These are phyloP conservation scores for Drosophila funebris DNA, from an alignment of 1,140 invertebrate species.

Conservation along the genomic window DNA sequence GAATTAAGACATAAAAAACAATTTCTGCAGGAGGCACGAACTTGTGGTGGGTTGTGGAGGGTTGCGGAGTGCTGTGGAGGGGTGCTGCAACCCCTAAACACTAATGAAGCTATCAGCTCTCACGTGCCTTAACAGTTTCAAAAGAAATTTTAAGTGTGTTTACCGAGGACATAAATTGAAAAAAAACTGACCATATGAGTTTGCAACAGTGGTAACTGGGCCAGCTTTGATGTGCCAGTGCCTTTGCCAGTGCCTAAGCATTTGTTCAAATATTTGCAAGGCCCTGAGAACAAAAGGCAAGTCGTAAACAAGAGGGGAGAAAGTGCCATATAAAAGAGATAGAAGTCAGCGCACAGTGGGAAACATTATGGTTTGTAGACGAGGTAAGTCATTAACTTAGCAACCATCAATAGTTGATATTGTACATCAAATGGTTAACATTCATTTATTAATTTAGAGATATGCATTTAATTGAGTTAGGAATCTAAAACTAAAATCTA, in stretches of 20 bases:
- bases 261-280: constrained; percentile 71
- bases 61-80: not conserved
- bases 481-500: too few species aligned
- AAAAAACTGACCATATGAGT: constrained; percentile 71
- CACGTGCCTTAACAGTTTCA: constrained; percentile 61
- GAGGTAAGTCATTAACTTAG: not conserved
- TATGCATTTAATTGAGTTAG: too few species aligned
- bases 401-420: too few species aligned
- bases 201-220: constrained; percentile 17
- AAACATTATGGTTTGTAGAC: not conserved
- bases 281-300: constrained; percentile 33
- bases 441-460: too few species aligned
- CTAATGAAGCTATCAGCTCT: constrained; percentile 70
- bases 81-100: constrained; percentile 51
- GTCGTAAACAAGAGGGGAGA: constrained; percentile 16
- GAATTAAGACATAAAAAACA: constrained; percentile 77
- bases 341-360: constrained; percentile 16
- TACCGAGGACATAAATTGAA: constrained; percentile 44
- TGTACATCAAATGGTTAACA: too few species aligned
- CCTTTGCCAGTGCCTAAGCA: constrained; percentile 47
- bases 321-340: constrained; percentile 15
- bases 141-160: constrained; percentile 55
- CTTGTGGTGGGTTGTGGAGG: not conserved
- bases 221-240: constrained; percentile 59
- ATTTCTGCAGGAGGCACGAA: constrained; percentile 2